Base-by-base conservation (phyloP, 1,140 invertebrate species). In the Mycetomoellerius zeteki region DNA sequence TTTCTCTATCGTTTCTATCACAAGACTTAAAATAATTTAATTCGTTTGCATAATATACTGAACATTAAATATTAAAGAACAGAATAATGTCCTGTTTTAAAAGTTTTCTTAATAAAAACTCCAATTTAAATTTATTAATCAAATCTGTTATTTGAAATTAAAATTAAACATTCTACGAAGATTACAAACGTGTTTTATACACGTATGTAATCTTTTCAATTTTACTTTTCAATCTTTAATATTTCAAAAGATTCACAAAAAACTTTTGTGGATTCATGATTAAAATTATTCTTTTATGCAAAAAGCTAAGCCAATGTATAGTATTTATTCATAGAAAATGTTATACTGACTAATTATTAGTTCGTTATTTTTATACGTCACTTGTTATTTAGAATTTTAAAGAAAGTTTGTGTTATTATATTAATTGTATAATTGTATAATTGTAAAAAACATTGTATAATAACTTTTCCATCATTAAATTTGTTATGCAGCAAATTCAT, bases 11-110 rank as follows among this genome's bases (percentile, higher is more conserved):
- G 4, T 65, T 37, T 8, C 12, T 14, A 0, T 43, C 37, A 7
- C 8, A 67, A 37, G 4, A 67, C 54, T 56, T 56, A 56, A 56
- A 54, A 54, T 54, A n/a, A 54, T 54, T 54, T 54, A 62, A 33
- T n/a, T 65, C 27, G 14, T 33, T 37, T 10, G 3, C 16, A 65
- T 64, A 30, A 14, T 0, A 62, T 62, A 8, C 0, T 30, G 19
- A 24, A 24, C 56, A 64, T 64, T 21, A 65, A 65, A 33, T 65
- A 21, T n/a, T 21, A 65, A 65, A 65, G 8, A 65, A 37, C 5
- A 65, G 4, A 37, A 33, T 65, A 37, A 65, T 5, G 10, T 37
- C 19, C 4, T 37, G 1, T 65, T 65, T 43, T 43, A 43, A 50
- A 50, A 50, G 47, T 50, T 65, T 65, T 6, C 19, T 65, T 65